A percentile compares a stretch with the other conserved stretches of the same genome.
Conservation (phyloP, 1,140 invertebrate genomes). For the Brachionus plicatilis region DNA sequence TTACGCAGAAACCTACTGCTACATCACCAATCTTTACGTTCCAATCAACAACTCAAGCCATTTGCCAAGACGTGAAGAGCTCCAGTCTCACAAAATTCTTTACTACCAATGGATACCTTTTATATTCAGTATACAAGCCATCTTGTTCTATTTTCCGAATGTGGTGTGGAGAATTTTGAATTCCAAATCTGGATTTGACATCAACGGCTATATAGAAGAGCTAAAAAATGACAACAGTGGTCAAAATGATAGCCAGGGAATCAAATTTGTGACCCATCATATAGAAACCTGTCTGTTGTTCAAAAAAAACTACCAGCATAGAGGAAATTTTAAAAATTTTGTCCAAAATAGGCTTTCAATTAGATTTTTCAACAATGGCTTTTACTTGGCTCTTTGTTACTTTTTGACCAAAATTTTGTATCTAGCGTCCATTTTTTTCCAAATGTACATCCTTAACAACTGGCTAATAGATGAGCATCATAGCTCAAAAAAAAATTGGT, state of each 20-base stretch:
- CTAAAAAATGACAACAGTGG: conserved; percentile 20
- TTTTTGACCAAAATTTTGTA: conserved; percentile 3
- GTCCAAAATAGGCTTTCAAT: background rate
- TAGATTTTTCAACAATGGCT: conserved; percentile 9
- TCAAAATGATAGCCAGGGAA: background rate
- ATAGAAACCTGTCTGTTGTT: conserved; percentile 3
- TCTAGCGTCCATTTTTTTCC: background rate
- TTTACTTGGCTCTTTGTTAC: background rate
- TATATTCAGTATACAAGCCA: conserved; percentile 40
- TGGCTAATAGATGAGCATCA: background rate
- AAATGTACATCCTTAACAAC: background rate
- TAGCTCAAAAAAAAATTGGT: background rate
- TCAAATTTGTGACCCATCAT: background rate
- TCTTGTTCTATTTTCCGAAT: conserved; percentile 41
- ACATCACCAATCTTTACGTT: conserved; percentile 27
- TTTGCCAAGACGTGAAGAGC: background rate
- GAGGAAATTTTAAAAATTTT: background rate
- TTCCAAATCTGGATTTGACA: conserved; percentile 2
- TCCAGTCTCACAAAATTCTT: conserved; percentile 3
- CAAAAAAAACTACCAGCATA: background rate
- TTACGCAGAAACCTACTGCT: background rate
- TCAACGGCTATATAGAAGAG: background rate
- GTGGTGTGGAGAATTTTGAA: conserved; percentile 36
- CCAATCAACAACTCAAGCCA: background rate
- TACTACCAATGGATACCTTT: conserved; percentile 43